Evolutionary conservation across 2,113 vertebrate genomes (phyloP).

Genomic region (Zapornia atra): DNA sequence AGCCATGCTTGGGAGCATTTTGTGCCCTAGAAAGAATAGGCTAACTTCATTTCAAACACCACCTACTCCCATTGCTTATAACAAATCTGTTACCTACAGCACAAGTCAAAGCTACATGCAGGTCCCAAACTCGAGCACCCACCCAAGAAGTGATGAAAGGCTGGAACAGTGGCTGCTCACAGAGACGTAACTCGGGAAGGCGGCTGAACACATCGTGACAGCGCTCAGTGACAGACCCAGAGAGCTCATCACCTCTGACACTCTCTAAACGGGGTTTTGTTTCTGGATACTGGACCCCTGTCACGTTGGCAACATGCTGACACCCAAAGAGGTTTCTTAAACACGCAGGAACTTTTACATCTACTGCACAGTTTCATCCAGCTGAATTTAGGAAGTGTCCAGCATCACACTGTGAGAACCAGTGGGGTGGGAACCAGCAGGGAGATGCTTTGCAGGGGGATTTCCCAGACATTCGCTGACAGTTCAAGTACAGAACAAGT

Average conservation of each 20-base stretch:
- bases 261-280: not conserved
- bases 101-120: not conserved
- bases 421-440: not conserved
- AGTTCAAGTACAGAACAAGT: not conserved
- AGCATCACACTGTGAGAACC: not conserved
- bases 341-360: not conserved
- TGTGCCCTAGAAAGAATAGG: not conserved
- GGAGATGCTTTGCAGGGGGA: not conserved
- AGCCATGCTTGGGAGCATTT: not conserved
- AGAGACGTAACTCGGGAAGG: not conserved
- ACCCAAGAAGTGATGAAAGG: not conserved
- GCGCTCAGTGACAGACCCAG: not conserved
- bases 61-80: not conserved
- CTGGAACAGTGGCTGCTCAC: not conserved
- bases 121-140: not conserved
- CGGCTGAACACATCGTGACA: accelerated
- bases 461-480: not conserved
- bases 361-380: not conserved
- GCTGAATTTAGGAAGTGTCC: not conserved
- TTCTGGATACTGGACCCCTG: not conserved
- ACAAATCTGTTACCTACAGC: not conserved
- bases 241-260: no score
- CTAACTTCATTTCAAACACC: not conserved
- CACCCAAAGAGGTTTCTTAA: not conserved
- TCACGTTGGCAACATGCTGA: not conserved